Conservation (phyloP, 1,140 invertebrate genomes). For the Eupeodes corollae region DNA sequence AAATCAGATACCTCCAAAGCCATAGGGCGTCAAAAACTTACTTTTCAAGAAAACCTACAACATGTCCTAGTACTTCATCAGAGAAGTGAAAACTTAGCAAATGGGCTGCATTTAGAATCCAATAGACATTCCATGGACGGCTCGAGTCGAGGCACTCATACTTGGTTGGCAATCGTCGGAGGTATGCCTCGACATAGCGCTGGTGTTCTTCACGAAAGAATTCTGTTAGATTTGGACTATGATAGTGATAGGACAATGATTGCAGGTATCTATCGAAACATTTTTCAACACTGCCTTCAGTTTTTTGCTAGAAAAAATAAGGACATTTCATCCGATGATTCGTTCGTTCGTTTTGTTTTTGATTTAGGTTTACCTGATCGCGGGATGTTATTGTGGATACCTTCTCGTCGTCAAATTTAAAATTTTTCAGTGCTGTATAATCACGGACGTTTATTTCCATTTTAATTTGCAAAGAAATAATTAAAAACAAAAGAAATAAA, state of each 20-base stretch:
- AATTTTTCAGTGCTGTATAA: slow-evolving; percentile 18
- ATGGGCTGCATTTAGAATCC: slow-evolving; percentile 85
- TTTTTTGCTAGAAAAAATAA: slow-evolving; percentile 45
- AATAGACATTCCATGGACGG: slow-evolving; percentile 89
- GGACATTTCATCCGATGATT: slow-evolving; percentile 3
- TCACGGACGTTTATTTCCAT: slow-evolving; percentile 15
- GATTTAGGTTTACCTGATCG: slow-evolving; percentile 42
- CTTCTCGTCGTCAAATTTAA: slow-evolving; percentile 39
- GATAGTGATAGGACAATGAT: slow-evolving; percentile 25
- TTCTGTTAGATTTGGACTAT: slow-evolving; percentile 47
- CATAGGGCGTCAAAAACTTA: no score
- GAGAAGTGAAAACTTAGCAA: slow-evolving; percentile 63
- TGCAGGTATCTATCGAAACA: slow-evolving; percentile 50
- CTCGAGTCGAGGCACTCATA: slow-evolving; percentile 87
- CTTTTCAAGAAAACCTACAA: slow-evolving; percentile 55
- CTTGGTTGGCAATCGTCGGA: slow-evolving; percentile 51
- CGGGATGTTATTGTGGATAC: slow-evolving; percentile 41
- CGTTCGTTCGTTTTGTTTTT: background rate
- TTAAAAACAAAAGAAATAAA: slow-evolving; percentile 5
- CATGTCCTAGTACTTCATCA: slow-evolving; percentile 49
- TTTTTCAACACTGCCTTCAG: slow-evolving; percentile 52
- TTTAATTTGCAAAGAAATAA: background rate
- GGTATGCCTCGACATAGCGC: slow-evolving; percentile 55
- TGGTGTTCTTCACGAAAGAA: slow-evolving; percentile 54
- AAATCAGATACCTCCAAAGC: background rate